A percentile compares a stretch with the other conserved stretches of the same genome.
Conservation (phyloP, 2,888 invertebrate genomes). For the Macaria notata region DNA sequence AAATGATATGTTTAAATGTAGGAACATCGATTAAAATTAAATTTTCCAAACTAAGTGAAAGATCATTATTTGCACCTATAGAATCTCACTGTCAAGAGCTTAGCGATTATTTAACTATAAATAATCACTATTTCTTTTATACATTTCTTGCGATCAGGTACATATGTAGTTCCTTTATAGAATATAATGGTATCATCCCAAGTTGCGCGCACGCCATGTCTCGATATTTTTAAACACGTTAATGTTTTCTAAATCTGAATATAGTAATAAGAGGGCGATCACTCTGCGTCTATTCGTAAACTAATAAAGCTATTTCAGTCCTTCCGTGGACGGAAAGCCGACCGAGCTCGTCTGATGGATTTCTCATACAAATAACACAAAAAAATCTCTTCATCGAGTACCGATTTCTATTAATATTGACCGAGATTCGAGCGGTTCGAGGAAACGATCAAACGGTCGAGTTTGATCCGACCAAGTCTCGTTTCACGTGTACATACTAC, state of each 20-base stretch:
- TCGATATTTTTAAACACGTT: conserved; percentile 41
- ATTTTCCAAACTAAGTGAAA: too few relatives aligned
- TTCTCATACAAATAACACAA: conserved; percentile 26
- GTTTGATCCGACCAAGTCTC: conserved; percentile 14
- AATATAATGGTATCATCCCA: conserved; percentile 5
- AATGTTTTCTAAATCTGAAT: conserved; percentile 61
- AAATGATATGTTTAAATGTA: too few relatives aligned
- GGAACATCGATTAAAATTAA: too few relatives aligned
- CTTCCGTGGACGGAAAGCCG: conserved; percentile 41
- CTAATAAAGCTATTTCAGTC: conserved; percentile 70
- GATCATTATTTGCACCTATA: too few relatives aligned
- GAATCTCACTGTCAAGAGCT: too few relatives aligned
- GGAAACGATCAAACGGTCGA: conserved; percentile 18
- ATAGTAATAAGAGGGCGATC: conserved; percentile 72
- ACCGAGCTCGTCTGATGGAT: conserved; percentile 24
- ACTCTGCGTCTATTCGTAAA: conserved; percentile 69
- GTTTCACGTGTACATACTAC: not conserved
- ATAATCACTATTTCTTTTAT: too few relatives aligned
- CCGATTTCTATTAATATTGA: conserved; percentile 30
- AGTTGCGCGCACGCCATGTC: conserved; percentile 34
- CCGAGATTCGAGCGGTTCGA: conserved; percentile 21
- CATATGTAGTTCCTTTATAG: not conserved
- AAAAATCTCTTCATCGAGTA: conserved; percentile 27
- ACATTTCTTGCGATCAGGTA: too few relatives aligned
- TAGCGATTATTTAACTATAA: too few relatives aligned